Percentiles rank a stretch among this genome's conserved stretches.
These are phyloP conservation scores for Maccullochella peelii DNA, from an alignment of 2,113 vertebrate genomes.

Conservation along the genomic window DNA sequence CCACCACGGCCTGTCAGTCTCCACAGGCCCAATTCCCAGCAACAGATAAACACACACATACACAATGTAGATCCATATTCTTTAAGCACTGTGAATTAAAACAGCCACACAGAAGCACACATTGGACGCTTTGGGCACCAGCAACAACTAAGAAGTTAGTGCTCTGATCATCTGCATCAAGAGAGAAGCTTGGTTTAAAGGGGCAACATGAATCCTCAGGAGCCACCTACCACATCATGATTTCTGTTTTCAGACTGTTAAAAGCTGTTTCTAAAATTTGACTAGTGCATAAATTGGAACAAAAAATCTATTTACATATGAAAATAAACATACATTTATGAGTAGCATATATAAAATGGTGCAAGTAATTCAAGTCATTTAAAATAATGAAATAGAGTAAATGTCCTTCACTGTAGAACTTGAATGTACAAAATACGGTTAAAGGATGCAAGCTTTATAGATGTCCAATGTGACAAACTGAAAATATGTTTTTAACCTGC, in stretches of 20 bases:
- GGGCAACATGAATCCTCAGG: neutral
- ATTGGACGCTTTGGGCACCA: neutral
- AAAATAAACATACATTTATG: too few relatives aligned
- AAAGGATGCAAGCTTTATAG: neutral
- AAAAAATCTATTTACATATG: neutral
- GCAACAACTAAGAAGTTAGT: neutral
- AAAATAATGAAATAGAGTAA: too few relatives aligned
- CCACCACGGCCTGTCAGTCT: conserved; percentile 61
- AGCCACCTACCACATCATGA: neutral
- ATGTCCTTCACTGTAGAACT: too few relatives aligned
- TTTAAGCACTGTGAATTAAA: neutral
- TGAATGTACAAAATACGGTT: neutral
- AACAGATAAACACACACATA: conserved; percentile 64
- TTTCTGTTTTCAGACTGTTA: neutral
- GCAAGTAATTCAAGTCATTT: too few relatives aligned
- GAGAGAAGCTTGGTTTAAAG: neutral
- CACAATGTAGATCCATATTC: neutral
- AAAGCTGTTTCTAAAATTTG: neutral
- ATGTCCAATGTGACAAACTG: neutral
- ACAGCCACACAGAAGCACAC: conserved; percentile 1
- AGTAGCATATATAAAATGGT: too few relatives aligned
- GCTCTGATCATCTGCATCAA: neutral
- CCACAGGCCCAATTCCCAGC: conserved; percentile 60
- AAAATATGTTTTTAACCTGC: too few relatives aligned
- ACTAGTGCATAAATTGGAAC: neutral